Evolutionary conservation across 2,888 invertebrate species (phyloP), one percentile per base, ranked within the genome.

Genomic region (Hyppa rectilinea): DNA sequence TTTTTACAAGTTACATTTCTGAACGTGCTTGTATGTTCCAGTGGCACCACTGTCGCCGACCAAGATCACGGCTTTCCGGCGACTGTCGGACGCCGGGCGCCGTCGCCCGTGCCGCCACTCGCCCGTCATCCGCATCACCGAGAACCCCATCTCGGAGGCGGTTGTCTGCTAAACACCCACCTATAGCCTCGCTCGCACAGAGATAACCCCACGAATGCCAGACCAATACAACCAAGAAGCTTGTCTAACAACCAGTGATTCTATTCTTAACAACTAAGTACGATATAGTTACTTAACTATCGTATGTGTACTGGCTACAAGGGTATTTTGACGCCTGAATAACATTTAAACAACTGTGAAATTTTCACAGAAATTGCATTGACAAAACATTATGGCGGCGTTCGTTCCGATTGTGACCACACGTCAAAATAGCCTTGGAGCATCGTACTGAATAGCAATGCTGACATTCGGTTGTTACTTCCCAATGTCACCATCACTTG

Each of bases 61-160:
- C 81, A 97, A 97, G 96, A 97, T 97, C 94, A 96, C 97, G 81
- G 96, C 96, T 90, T 97, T 96, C 93, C 96, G 97, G 83, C 97
- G 97, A 84, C 96, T 96, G 90, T 96, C 95, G 88, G 94, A 95
- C 92, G 94, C 92, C 87, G 87, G 81, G 68, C 89, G 94, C 85
- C 96, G 96, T 87, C 96, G 94, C 79, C 84, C 89, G 2, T 94
- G 94, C 84, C 94, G 95, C 80, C 91, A 89, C 87, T 96, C 97
- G 86, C 97, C 97, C 78, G 96, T 97, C 88, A 97, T 98, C 91
- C 97, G 97, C 94, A 98, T 97, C 94, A 98, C 97, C 71, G 97
- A 97, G 95, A 98, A 97, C 92, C 98, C 98, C 66, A 97, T 98
- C 92, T 97, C 97, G 76, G 97, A 97, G 86, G 97, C 97, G 58